Base-by-base conservation (phyloP, 1,140 invertebrate species). In the Mactra quadrangularis region DNA sequence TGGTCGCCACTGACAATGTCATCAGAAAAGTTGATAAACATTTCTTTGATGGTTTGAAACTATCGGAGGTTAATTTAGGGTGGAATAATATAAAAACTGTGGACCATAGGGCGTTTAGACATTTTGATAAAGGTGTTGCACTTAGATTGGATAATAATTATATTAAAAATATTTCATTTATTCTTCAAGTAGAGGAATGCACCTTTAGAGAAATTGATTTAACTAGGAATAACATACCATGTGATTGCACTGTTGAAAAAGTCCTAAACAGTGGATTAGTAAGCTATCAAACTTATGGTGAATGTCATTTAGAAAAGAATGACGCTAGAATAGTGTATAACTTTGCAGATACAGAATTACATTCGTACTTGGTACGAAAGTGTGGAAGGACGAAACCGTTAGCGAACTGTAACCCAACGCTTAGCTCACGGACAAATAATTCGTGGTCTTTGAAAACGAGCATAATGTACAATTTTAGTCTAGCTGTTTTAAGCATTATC, bases 191-290 rank as follows among this genome's bases (percentile, higher is more conserved):
- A 13, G 45, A 82, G 25, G 50, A 60, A 50, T 82, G 79, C 41
- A 74, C 59, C 4, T 82, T 82, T 57, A 29, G 74, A 60, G 47
- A 82, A 15, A 45, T 82, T 1, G 29, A 53, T n/a, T 35, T 82
- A 70, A 74, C 79, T 47, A 45, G 38, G 22, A 82, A 82, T 55
- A 64, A 52, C 27, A 75, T 82, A 25, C 57, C 53, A 45, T 82
- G 79, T 72, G 70, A 82, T 45, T 82, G 79, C 66, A 29, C 9
- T 1, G 19, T 75, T 7, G 79, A 82, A 38, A 53, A 75, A 29
- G 71, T 74, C 22, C 19, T 82, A n/a, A 82, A 82, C 50, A 82
- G 79, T 74, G 79, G 79, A 22, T 29, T 62, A 29, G 57, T 82
- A 3, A 66, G 41, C 11, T 75, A 57, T 57, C 33, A 53, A 22